These are phyloP conservation scores for Lagopus muta DNA, from an alignment of 2,113 vertebrate genomes.

Conservation along the genomic window DNA sequence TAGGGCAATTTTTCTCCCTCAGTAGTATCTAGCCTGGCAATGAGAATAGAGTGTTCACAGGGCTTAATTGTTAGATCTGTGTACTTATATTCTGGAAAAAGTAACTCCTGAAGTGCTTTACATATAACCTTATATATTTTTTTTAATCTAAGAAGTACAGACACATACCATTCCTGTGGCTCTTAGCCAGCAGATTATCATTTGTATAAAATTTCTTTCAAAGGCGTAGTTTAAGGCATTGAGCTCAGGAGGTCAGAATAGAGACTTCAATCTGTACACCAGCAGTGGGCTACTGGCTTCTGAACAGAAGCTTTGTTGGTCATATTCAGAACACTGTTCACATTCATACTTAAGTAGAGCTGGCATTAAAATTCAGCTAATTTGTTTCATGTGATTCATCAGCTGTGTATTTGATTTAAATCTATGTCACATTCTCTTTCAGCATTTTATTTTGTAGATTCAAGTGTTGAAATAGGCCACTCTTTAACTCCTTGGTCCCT, in stretches of 20 bases:
- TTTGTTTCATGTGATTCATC: conserved; percentile 84
- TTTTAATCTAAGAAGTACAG: conserved; percentile 67
- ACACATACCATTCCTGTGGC: conserved; percentile 66
- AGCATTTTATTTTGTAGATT: conserved; percentile 57
- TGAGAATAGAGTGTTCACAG: conserved; percentile 13
- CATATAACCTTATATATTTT: conserved; percentile 62
- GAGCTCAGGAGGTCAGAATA: conserved; percentile 69
- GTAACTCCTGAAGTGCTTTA: conserved; percentile 62
- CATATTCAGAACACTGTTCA: conserved; percentile 61
- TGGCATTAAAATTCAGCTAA: conserved; percentile 74
- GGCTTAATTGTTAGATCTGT: conserved; percentile 53
- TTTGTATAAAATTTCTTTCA: conserved; percentile 79
- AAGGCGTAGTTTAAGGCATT: conserved; percentile 57
- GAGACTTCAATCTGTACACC: conserved; percentile 74
- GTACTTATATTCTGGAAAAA: conserved; percentile 61
- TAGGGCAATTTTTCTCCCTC: conserved; percentile 8
- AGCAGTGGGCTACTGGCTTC: conserved; percentile 70
- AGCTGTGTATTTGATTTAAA: conserved; percentile 81
- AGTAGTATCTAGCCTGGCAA: conserved; percentile 20
- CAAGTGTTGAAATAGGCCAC: conserved; percentile 50
- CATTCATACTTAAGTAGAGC: conserved; percentile 74
- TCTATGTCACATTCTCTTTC: conserved; percentile 71
- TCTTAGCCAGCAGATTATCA: conserved; percentile 72
- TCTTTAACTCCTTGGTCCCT: conserved; percentile 69
- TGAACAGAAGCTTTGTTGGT: conserved; percentile 74